Conservation (phyloP, 2,888 invertebrate genomes). For the Thecophora atra region DNA sequence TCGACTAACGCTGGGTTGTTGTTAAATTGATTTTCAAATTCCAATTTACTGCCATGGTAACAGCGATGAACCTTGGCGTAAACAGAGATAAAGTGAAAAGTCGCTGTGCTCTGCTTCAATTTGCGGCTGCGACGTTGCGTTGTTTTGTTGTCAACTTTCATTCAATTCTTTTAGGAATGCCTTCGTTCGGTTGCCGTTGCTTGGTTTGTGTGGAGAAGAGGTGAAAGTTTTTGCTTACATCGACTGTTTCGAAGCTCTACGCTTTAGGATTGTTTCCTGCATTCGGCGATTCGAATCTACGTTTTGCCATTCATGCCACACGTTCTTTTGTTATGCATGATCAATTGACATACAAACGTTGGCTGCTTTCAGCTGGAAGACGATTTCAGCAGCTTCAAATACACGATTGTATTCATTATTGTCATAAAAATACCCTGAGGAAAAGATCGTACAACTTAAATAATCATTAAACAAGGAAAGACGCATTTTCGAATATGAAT, state of each 20-base stretch:
- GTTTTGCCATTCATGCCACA: constrained; percentile 12
- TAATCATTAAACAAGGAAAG: too few relatives aligned
- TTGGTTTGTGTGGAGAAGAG: too few relatives aligned
- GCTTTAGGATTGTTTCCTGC: not conserved
- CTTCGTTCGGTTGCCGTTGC: not conserved
- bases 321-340: constrained; percentile 18
- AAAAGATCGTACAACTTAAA: too few relatives aligned
- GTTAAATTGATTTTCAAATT: not conserved
- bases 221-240: constrained; percentile 26
- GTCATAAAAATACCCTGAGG: too few relatives aligned
- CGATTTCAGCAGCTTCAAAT: not conserved
- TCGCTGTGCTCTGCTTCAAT: too few relatives aligned
- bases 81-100: not conserved
- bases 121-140: not conserved
- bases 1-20: not conserved
- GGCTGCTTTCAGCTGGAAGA: not conserved
- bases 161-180: constrained; percentile 24
- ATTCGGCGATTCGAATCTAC: not conserved
- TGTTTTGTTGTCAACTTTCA: constrained; percentile 35
- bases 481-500: too few relatives aligned
- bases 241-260: not conserved
- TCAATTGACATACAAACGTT: not conserved
- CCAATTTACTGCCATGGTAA: not conserved
- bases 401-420: too few relatives aligned
- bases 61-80: not conserved